Base-by-base conservation (phyloP, 2,113 vertebrate species). In the Oreochromis spilurus region DNA sequence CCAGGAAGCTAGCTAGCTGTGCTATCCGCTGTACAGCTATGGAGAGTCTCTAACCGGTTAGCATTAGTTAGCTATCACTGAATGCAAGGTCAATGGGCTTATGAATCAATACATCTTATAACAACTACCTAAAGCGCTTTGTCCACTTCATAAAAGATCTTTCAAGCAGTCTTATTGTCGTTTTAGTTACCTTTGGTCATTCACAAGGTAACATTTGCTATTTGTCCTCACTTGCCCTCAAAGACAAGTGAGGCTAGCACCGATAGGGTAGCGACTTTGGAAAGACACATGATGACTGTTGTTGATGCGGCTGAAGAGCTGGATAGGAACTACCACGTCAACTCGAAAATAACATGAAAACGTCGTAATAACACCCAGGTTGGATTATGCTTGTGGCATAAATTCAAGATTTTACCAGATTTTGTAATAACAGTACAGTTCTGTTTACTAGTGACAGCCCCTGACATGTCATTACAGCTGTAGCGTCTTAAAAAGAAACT, bases 21-120 rank as follows among this genome's bases (percentile, higher is more conserved):
- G 38, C 34, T 31, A 12, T 16, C 2, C 11, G 11, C 16, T 5
- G 24, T 31, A 17, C 9, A 9, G 16, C 5, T 5, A 9, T 11
- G 13, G 21, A 19, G 67, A 48, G 7, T 3, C 14, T 38, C 11
- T 34, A 67, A 60, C 60, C 60, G 78, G 89, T 88, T 95, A 92
- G 93, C 93, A 83, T 79, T 10, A 3, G 72, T 57, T 83, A 85
- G 90, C 91, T 79, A 60, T 38, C 48, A 67, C 29, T 38, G 40
- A 87, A 70, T 11, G 72, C 94, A 96, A 96, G 95, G 95, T 96
- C 95, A 96, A 82, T 72, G 50, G 29, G 17, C 5, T 55, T 38
- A 79, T 29, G 1, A 50, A 21, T 10, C 24, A 8, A 3, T 40
- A 6, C 2, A 11, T 5, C 3, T n/a, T 45, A 5, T 36, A 34